These are phyloP conservation scores for Brenthis daphne DNA, from an alignment of 2,888 invertebrate genomes.

Conservation along the genomic window DNA sequence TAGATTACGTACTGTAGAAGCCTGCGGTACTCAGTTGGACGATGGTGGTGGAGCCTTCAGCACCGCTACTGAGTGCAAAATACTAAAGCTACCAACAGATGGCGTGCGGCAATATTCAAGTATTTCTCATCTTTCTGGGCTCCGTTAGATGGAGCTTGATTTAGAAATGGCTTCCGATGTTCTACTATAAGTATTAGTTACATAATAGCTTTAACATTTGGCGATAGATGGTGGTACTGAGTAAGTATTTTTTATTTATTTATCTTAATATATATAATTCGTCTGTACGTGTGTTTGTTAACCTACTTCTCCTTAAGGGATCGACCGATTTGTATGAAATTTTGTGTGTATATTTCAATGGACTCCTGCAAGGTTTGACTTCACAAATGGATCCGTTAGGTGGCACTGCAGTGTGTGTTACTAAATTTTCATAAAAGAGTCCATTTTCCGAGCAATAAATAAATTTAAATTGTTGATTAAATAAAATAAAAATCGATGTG, in stretches of 20 bases:
- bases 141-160: conserved; percentile 63
- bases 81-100: conserved; percentile 48
- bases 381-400: too few species aligned
- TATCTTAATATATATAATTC: too few species aligned
- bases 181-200: conserved; percentile 39
- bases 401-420: too few species aligned
- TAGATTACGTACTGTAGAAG: conserved; percentile 50
- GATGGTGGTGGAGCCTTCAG: conserved; percentile 63
- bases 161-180: conserved; percentile 33
- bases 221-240: conserved; percentile 58
- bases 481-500: too few species aligned
- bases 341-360: too few species aligned
- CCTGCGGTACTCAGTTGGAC: conserved; percentile 61
- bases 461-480: too few species aligned
- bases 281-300: too few species aligned
- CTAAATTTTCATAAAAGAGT: too few species aligned
- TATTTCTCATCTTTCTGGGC: conserved; percentile 47
- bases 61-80: conserved; percentile 46
- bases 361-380: too few species aligned
- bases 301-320: too few species aligned
- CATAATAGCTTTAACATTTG: conserved; percentile 32
- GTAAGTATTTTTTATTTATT: conserved; percentile 32
- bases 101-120: conserved; percentile 52
- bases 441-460: too few species aligned
- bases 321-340: too few species aligned